Conservation (phyloP, 2,888 invertebrate genomes). For the Stenoptilia bipunctidactyla region DNA sequence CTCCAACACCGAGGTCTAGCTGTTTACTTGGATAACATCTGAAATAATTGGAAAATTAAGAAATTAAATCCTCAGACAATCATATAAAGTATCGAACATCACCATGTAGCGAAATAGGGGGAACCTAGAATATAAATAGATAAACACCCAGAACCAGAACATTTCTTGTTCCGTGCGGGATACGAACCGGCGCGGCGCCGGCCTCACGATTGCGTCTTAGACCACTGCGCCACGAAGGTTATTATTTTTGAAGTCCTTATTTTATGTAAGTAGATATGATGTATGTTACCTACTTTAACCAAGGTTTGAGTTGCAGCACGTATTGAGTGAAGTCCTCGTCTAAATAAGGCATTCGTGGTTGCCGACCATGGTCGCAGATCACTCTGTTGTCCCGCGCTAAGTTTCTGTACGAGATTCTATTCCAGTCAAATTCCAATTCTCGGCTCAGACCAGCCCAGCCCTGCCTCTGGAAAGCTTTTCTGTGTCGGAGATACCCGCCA, state of each 20-base stretch:
- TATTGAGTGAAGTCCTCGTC: slow-evolving; percentile 79
- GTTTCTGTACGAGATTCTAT: slow-evolving; percentile 89
- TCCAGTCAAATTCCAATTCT: slow-evolving; percentile 84
- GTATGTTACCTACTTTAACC: slow-evolving; percentile 78
- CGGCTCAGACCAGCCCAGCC: slow-evolving; percentile 67
- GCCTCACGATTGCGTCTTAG: too few species aligned
- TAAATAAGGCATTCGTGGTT: slow-evolving; percentile 84
- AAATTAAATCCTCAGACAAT: neutral
- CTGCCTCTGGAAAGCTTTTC: slow-evolving; percentile 75
- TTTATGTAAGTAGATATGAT: too few species aligned
- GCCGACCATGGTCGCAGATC: slow-evolving; percentile 89
- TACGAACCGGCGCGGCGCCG: too few species aligned
- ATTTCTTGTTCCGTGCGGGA: too few species aligned
- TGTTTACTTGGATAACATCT: slow-evolving; percentile 72
- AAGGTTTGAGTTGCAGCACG: slow-evolving; percentile 74
- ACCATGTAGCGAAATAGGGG: too few species aligned
- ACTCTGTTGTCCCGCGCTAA: slow-evolving; percentile 95
- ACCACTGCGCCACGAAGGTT: too few species aligned
- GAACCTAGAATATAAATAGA: too few species aligned
- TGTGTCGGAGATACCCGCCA: slow-evolving; percentile 93
- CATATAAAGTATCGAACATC: too few species aligned
- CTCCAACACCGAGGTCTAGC: slow-evolving; percentile 86
- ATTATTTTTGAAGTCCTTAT: too few species aligned
- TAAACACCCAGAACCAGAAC: too few species aligned
- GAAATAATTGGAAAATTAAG: too few species aligned